phyloP scores from a whole-genome alignment of 2,888 invertebrate species.

The Tetragonula carbonaria region DNA sequence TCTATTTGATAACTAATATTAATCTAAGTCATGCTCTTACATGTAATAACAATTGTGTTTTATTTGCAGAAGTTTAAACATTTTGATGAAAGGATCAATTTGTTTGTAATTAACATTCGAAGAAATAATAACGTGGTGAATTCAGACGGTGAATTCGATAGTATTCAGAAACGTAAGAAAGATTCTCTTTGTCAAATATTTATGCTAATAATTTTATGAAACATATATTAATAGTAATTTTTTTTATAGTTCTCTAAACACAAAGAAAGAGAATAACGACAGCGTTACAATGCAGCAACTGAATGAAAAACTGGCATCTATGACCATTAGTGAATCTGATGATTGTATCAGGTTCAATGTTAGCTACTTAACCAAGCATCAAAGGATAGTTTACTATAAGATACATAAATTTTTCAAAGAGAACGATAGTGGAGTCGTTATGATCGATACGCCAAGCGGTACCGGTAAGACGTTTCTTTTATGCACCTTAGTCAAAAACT shows the following conservation, averaged over 20 bases:
- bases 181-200: background rate
- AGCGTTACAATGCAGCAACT: background rate
- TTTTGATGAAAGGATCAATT: too few species aligned
- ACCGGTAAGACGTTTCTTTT: slow-evolving; percentile 37
- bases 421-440: background rate
- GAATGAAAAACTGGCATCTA: too few species aligned
- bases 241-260: background rate
- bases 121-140: background rate
- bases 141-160: background rate
- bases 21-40: background rate
- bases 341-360: too few species aligned
- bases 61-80: slow-evolving; percentile 11
- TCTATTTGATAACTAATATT: background rate
- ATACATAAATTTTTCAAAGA: background rate
- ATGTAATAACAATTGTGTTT: background rate
- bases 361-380: background rate
- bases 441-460: slow-evolving; percentile 22
- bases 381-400: background rate
- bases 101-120: too few species aligned
- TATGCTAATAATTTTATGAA: background rate
- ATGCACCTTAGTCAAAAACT: background rate
- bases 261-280: background rate
- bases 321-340: background rate
- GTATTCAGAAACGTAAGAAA: slow-evolving; percentile 1
- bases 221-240: background rate